Percentiles rank a stretch among this genome's conserved stretches.
Evolutionary conservation across 2,113 vertebrate genomes (phyloP).

Genomic region (Lampris megalopsis): DNA sequence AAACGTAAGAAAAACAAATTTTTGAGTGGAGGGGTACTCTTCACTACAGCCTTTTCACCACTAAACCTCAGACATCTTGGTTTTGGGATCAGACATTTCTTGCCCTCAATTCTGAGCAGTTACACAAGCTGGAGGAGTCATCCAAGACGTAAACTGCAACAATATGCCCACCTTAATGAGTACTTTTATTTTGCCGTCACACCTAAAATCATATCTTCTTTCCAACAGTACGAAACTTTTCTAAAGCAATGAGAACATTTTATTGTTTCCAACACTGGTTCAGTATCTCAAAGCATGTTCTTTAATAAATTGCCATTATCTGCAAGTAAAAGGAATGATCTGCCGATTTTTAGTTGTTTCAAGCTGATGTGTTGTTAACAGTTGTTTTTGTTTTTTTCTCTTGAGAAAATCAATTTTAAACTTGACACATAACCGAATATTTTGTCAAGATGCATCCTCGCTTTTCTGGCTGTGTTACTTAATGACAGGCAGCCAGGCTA

Average conservation of each 20-base stretch:
- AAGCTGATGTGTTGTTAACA: neutral
- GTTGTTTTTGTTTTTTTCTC: neutral
- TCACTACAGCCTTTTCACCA: neutral
- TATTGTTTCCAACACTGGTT: neutral
- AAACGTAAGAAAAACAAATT: too few relatives aligned
- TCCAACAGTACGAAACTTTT: neutral
- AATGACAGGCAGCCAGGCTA: constrained; percentile 58
- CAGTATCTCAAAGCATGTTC: neutral
- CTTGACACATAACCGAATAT: neutral
- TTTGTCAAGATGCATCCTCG: neutral
- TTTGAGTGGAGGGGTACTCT: neutral
- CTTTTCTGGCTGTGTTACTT: constrained; percentile 7
- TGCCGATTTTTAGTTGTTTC: neutral
- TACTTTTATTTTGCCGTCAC: constrained; percentile 7
- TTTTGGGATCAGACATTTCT: neutral
- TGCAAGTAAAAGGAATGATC: neutral
- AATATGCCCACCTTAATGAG: constrained; percentile 4
- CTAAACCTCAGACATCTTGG: neutral
- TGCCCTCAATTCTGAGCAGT: neutral
- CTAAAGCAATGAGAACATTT: neutral
- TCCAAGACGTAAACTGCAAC: neutral
- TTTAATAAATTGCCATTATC: neutral
- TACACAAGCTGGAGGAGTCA: neutral
- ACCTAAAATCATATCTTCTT: neutral
- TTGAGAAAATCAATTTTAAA: too few relatives aligned